Base-by-base conservation (phyloP, 1,140 invertebrate genomes). In the Thaumetopoea pityocampa region DNA sequence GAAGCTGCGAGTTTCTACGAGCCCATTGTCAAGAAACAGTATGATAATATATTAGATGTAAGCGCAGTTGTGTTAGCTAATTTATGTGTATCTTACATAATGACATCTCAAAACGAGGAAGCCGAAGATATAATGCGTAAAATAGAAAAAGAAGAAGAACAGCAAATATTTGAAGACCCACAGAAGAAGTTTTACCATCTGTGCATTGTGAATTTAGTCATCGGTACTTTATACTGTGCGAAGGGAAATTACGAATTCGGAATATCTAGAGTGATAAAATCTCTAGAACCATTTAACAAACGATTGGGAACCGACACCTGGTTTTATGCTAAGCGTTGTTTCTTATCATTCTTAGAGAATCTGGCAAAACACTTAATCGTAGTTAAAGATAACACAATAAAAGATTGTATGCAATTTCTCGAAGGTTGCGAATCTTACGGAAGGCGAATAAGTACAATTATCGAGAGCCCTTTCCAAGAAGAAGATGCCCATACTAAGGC, bases 201-300 rank as follows among this genome's bases (percentile, higher is more conserved):
- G 15, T 99, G 98, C 73, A 99, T 99, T 57, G 97, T 99, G 2
- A 99, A 99, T 86, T 87, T 99, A 32, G 98, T 99, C 1, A 99
- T 99, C 55, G 98, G 96, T 83, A 99, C 98, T 1, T 82, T 99
- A 2, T 99, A 99, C 74, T 99, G 98, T 79, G 94, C 97, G 0
- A 99, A 99, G 85, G 97, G 97, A 0, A 99, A 99, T 85, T 99
- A 98, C 66, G 98, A 99, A 78, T 99, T 99, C 86, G 98, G 98
- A 3, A 96, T 99, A 57, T 98, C 96, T 0, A 87, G 98, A 54
- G 96, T 99, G 0, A 97, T 99, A 68, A 97, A 98, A 82, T 98
- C 96, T 42, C 81, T 99, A 12, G 96, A 99, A 71, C 97, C 97
- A 0, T 98, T 96, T 63, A 94, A 96, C 64, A 96, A 97, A 76